Base-by-base conservation (phyloP, 2,113 vertebrate genomes). In the Muntiacus reevesi region DNA sequence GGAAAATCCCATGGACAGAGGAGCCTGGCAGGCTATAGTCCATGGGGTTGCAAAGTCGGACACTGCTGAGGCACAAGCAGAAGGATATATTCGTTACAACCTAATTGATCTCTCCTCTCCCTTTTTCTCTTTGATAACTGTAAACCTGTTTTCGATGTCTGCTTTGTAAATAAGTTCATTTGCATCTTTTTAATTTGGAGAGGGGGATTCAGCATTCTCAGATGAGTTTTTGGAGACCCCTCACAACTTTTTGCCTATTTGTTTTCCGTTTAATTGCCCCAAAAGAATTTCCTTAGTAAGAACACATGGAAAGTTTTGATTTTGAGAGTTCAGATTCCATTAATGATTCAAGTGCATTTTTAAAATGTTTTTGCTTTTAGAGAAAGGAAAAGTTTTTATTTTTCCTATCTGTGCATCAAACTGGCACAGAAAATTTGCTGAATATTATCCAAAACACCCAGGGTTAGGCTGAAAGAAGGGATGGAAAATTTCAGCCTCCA, bases 301-400 rank as follows among this genome's bases (percentile, higher is more conserved):
- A 89, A 93, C 55, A 83, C 82, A 95, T 76, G 97, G 97, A 97
- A 97, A 97, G 40, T 96, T 98, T 95, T 96, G 94, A 97, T 96
- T 97, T 88, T 45, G 54, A 64, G 59, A 91, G 91, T 97, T 94
- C 95, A 97, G 90, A 94, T 86, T 96, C 97, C 60, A 74, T 82
- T 94, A 79, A 92, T 89, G 91, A 95, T 84, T 84, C 47, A 59
- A 90, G 76, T 40, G 43, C 88, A 88, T 95, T 97, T 96, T 85
- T 33, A 6, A 95, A 78, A 91, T 88, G 28, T n/a, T 91, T 96
- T 87, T 92, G 54, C 84, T 67, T 91, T 96, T 78, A 83, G 81
- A 89, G 96, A 59, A 91, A 78, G 76, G 40, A 67, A 67, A 93
- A 36, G 40, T 93, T 97, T 94, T 91, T 36, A 45, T 91, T 95